Evolutionary conservation across 2,797 vertebrate genomes (phyloP).

Genomic region (Gila robusta): DNA sequence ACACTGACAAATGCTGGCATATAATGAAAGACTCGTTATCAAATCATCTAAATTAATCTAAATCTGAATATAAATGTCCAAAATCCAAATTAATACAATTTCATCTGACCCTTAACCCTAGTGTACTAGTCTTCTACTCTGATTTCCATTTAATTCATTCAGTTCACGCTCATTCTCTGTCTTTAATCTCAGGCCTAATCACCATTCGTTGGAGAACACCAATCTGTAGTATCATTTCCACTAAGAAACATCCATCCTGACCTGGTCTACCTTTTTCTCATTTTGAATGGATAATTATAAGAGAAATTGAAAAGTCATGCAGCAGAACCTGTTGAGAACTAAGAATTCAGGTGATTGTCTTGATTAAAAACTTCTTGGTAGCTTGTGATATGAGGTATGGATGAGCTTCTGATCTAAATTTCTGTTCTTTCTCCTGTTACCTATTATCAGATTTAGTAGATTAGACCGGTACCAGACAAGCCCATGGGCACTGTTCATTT

Average conservation of each 20-base stretch:
- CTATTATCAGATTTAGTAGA: background rate
- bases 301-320: conserved; percentile 1
- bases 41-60: background rate
- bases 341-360: conserved; percentile 12
- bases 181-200: conserved; percentile 40
- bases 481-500: background rate
- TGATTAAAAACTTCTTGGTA: conserved; percentile 18
- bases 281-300: conserved; percentile 28
- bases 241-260: conserved; percentile 4
- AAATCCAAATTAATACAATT: background rate
- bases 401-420: conserved; percentile 26
- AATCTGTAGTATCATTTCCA: conserved; percentile 14
- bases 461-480: background rate
- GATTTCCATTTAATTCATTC: conserved; percentile 21
- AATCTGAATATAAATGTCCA: background rate
- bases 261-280: conserved; percentile 1
- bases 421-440: background rate
- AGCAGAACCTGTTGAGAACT: conserved; percentile 1
- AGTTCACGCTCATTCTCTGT: background rate
- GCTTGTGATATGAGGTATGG: background rate
- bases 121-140: background rate
- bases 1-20: conserved; percentile 22
- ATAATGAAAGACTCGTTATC: background rate
- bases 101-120: background rate
- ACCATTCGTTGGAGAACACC: background rate